Evolutionary conservation across 2,888 invertebrate species (phyloP).

Genomic region (Rotaria macrura): DNA sequence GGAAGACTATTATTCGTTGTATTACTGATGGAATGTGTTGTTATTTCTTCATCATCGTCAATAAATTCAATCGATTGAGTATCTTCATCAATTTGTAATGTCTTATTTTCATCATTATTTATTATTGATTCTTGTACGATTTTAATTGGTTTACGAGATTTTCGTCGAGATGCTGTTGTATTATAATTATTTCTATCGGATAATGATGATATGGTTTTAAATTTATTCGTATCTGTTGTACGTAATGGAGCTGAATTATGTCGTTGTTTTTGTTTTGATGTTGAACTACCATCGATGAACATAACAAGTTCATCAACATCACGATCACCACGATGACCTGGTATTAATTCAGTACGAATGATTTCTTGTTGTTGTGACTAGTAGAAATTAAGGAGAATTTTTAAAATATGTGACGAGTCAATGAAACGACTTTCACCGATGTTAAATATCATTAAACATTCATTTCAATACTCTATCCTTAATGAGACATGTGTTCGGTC

Average conservation of each 20-base stretch:
- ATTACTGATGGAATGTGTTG: not conserved
- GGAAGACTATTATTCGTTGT: not conserved
- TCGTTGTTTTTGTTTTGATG: not conserved
- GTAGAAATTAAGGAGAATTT: not conserved
- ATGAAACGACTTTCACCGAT: no score
- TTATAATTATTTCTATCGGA: not conserved
- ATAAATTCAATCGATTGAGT: not conserved
- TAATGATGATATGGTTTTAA: not conserved
- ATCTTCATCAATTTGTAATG: not conserved
- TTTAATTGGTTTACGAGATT: conserved; percentile 14
- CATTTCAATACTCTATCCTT: no score
- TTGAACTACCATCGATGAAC: conserved; percentile 11
- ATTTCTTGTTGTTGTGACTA: conserved; percentile 8
- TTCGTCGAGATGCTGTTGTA: not conserved
- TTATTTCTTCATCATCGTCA: not conserved
- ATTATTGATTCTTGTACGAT: not conserved
- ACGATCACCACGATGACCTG: conserved; percentile 11
- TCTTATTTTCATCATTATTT: not conserved
- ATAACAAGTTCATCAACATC: not conserved
- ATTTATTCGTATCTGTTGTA: not conserved
- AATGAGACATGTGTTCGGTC: no score
- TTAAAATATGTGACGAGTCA: no score
- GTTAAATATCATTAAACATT: no score
- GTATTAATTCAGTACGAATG: not conserved
- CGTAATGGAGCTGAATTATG: not conserved